Evolutionary conservation across 2,888 invertebrate species (phyloP).

Genomic region (Plusia festucae): DNA sequence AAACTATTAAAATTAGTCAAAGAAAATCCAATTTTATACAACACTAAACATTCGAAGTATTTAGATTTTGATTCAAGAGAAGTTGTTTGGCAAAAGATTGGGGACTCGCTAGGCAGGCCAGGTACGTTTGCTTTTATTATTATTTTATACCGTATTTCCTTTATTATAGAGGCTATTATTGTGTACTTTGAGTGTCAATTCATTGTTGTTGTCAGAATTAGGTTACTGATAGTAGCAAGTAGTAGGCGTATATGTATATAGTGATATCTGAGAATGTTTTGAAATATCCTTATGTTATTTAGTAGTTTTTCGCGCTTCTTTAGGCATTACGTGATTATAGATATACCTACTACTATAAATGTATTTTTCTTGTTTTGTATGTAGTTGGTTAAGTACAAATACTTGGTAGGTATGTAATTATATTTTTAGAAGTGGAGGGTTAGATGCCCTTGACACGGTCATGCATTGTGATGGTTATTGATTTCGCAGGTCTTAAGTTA

Average conservation of each 20-base stretch:
- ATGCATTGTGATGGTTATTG: not conserved
- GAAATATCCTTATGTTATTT: not conserved
- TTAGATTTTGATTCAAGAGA: slow-evolving; percentile 77
- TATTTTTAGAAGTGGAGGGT: not conserved
- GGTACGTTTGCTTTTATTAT: slow-evolving; percentile 67
- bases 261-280: slow-evolving; percentile 32
- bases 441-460: not conserved
- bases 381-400: too few species aligned
- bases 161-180: slow-evolving; percentile 1
- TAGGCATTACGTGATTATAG: not conserved
- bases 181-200: not conserved
- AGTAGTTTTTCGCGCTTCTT: slow-evolving; percentile 11
- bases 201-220: not conserved
- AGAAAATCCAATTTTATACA: slow-evolving; percentile 76
- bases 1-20: slow-evolving; percentile 76
- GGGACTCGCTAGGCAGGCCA: slow-evolving; percentile 75
- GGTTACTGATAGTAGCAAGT: slow-evolving; percentile 15
- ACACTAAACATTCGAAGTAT: slow-evolving; percentile 76
- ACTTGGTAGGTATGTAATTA: too few species aligned
- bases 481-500: not conserved
- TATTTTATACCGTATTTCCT: slow-evolving; percentile 5
- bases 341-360: not conserved
- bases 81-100: slow-evolving; percentile 83
- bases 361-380: too few species aligned
- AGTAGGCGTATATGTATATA: too few species aligned